Conservation (phyloP, 2,888 invertebrate species). For the Morpho deidamia region DNA sequence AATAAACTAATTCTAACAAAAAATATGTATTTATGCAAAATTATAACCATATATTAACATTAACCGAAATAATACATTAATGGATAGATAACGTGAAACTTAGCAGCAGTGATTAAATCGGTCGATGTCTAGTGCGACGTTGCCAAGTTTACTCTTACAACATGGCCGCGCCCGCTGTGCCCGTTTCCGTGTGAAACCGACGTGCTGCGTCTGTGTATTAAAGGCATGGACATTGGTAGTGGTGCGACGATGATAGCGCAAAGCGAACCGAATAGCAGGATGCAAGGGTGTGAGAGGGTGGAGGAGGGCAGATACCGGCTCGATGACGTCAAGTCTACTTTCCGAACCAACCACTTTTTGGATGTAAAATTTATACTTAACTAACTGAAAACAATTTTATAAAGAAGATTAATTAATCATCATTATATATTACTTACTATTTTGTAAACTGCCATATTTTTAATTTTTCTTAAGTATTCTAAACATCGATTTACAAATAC, state of each 20-base stretch:
- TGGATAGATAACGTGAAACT: conserved; percentile 39
- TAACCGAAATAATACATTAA: conserved; percentile 10
- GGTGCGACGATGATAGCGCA: conserved; percentile 32
- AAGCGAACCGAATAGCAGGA: conserved; percentile 45
- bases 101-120: conserved; percentile 62
- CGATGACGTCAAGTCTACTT: conserved; percentile 68
- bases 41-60: background rate
- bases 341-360: conserved; percentile 49
- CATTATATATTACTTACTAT: too few relatives aligned
- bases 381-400: background rate
- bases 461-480: too few relatives aligned
- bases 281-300: conserved; percentile 25
- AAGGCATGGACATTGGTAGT: conserved; percentile 28
- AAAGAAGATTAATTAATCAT: too few relatives aligned
- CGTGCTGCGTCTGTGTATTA: conserved; percentile 63
- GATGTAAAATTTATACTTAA: conserved; percentile 16
- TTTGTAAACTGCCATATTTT: too few relatives aligned
- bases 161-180: conserved; percentile 73
- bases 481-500: too few relatives aligned
- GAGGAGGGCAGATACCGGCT: conserved; percentile 50
- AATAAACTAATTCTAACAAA: too few relatives aligned
- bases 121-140: conserved; percentile 77
- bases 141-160: conserved; percentile 74
- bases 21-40: too few relatives aligned
- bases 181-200: conserved; percentile 78